Percentiles rank a stretch among this genome's conserved stretches.
These are phyloP conservation scores for Lasioglossum oenotherae DNA, from an alignment of 2,888 invertebrate species.

Conservation along the genomic window DNA sequence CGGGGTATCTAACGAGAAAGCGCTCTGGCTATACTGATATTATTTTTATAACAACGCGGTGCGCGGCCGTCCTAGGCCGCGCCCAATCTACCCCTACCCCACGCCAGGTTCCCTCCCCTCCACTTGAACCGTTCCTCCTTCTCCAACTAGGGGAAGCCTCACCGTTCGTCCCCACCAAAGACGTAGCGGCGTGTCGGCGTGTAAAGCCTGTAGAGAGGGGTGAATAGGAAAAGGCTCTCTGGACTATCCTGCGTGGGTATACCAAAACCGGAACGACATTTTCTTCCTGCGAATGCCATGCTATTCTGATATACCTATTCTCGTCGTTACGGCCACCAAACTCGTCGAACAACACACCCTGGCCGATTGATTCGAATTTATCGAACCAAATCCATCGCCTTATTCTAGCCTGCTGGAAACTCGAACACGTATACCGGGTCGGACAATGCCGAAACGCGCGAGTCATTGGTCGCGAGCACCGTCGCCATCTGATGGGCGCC, in stretches of 20 bases:
- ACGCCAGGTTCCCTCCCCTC: slow-evolving; percentile 70
- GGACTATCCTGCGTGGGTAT: slow-evolving; percentile 52
- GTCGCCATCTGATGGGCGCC: slow-evolving; percentile 77
- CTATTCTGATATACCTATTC: neutral
- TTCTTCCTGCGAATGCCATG: slow-evolving; percentile 36
- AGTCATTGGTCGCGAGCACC: slow-evolving; percentile 71
- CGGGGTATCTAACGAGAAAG: slow-evolving; percentile 78
- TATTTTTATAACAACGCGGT: slow-evolving; percentile 83
- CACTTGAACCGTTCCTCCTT: slow-evolving; percentile 62
- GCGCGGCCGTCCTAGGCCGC: slow-evolving; percentile 85
- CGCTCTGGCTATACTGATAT: slow-evolving; percentile 79
- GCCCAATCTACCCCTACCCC: slow-evolving; percentile 81
- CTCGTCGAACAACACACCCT: neutral
- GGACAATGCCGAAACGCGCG: slow-evolving; percentile 52
- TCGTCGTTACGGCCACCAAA: neutral
- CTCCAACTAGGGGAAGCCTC: slow-evolving; percentile 53
- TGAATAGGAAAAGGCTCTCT: slow-evolving; percentile 66
- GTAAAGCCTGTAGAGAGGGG: slow-evolving; percentile 38
- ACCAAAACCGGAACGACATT: slow-evolving; percentile 47
- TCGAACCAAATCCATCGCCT: neutral
- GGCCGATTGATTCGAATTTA: neutral
- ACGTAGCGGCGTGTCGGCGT: slow-evolving; percentile 43
- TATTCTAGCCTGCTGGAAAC: neutral
- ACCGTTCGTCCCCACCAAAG: slow-evolving; percentile 59
- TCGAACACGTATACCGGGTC: neutral